These are phyloP conservation scores for Telmatherina bonti DNA, from an alignment of 2,797 vertebrate genomes.

Conservation along the genomic window DNA sequence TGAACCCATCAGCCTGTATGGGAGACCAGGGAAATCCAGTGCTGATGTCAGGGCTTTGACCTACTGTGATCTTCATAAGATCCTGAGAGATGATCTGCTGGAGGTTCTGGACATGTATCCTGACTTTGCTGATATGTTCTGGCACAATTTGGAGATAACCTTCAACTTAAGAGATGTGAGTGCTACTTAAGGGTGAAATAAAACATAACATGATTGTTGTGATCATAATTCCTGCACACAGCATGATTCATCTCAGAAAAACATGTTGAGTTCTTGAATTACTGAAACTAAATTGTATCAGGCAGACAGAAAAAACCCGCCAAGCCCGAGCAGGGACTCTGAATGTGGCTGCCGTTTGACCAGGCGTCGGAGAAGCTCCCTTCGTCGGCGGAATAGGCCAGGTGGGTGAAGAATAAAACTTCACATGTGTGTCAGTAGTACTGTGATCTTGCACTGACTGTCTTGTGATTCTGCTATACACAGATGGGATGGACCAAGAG, in stretches of 20 bases:
- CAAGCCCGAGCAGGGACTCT: slow-evolving; percentile 86
- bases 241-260: not conserved
- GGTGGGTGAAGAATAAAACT: slow-evolving; percentile 79
- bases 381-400: slow-evolving; percentile 84
- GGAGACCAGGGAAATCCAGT: slow-evolving; percentile 92
- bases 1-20: slow-evolving; percentile 91
- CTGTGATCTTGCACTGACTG: not conserved
- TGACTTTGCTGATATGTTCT: slow-evolving; percentile 93
- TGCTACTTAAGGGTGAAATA: slow-evolving; percentile 45
- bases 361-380: slow-evolving; percentile 80
- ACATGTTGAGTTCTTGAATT: slow-evolving; percentile 59
- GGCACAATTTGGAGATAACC: slow-evolving; percentile 97
- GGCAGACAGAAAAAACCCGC: slow-evolving; percentile 92
- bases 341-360: slow-evolving; percentile 84
- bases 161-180: slow-evolving; percentile 98
- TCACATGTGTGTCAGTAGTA: not conserved
- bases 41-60: slow-evolving; percentile 94
- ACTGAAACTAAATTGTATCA: slow-evolving; percentile 88
- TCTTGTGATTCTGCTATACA: slow-evolving; percentile 35
- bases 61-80: slow-evolving; percentile 98
- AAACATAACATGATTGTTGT: not conserved
- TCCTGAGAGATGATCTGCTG: slow-evolving; percentile 93
- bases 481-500: slow-evolving; percentile 85
- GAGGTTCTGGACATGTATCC: slow-evolving; percentile 99
- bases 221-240: not conserved